Percentiles rank a stretch among this genome's conserved stretches.
Conservation (phyloP, 2,888 invertebrate genomes). For the Cryptocephalus moraei region DNA sequence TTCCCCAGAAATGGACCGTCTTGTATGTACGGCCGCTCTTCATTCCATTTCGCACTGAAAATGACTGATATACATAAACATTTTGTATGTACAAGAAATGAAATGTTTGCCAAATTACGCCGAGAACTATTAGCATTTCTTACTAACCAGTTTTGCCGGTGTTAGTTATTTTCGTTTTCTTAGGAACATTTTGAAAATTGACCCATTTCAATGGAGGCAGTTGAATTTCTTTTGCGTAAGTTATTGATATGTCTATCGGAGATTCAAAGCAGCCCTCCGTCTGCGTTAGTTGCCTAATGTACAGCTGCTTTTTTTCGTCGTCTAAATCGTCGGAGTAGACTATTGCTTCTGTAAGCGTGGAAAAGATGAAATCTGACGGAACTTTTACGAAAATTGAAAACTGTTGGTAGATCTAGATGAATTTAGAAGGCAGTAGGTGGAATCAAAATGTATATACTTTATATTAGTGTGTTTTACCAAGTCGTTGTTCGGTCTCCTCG, state of each 20-base stretch:
- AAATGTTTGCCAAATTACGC: background rate
- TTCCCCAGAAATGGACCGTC: slow-evolving; percentile 51
- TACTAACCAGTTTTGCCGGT: slow-evolving; percentile 53
- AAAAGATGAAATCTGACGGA: too few species aligned
- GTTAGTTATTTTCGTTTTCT: slow-evolving; percentile 55
- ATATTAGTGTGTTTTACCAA: too few species aligned
- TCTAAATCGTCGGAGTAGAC: background rate
- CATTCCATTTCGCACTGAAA: slow-evolving; percentile 52
- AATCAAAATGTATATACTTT: too few species aligned
- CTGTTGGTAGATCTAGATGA: too few species aligned
- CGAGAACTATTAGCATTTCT: background rate
- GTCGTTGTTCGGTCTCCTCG: too few species aligned
- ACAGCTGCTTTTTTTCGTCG: slow-evolving; percentile 5
- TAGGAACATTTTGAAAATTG: slow-evolving; percentile 48
- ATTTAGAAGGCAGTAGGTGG: too few species aligned
- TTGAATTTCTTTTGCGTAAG: slow-evolving; percentile 26
- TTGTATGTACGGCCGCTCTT: slow-evolving; percentile 47
- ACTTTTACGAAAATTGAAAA: too few species aligned
- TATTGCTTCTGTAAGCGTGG: too few species aligned
- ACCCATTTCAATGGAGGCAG: slow-evolving; percentile 47
- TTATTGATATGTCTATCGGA: slow-evolving; percentile 40
- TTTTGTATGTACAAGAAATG: too few species aligned
- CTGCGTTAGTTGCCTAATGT: slow-evolving; percentile 23
- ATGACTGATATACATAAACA: slow-evolving; percentile 39
- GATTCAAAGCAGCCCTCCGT: slow-evolving; percentile 32